Evolutionary conservation across 2,888 invertebrate genomes (phyloP), one percentile per base, ranked within the genome.

Genomic region (Gisinianus flammeolus): DNA sequence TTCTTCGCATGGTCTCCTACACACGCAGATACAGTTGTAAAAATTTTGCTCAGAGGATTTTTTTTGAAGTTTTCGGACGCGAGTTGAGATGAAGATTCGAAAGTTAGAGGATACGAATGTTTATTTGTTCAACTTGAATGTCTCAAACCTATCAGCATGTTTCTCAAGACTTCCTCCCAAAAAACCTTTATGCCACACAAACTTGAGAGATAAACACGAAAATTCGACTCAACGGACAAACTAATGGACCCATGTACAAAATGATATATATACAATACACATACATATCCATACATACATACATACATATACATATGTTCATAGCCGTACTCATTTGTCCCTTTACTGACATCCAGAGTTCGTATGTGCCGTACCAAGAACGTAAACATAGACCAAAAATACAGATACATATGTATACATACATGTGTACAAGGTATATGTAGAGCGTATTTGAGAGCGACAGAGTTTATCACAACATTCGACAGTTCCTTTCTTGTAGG

Each of bases 61-160:
- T n/a, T n/a, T n/a, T n/a, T n/a, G n/a, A n/a, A n/a, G n/a, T n/a
- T n/a, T n/a, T n/a, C n/a, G n/a, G n/a, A n/a, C n/a, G n/a, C n/a
- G n/a, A n/a, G n/a, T n/a, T n/a, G n/a, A n/a, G n/a, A n/a, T 44
- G 44, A 44, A 44, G 3, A 44, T 44, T 44, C 16, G 62, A n/a
- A 28, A 22, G 8, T 19, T 24, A 64, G 76, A 80, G 80, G 78
- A 80, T 80, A 80, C 69, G 78, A 28, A 31, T 80, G 80, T 80
- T 80, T 80, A 76, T 80, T 80, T 80, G 76, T 80, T 76, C 80
- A 78, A 79, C 70, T 68, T 78, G 67, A 67, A 79, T 69, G 68
- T 56, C 68, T 64, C 44, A 76, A 67, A 69, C 72, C 67, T 76
- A 79, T 79, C 76, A 79, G 31, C 79, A 79, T 76, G 64, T 71